phyloP scores from a whole-genome alignment of 2,113 vertebrate genomes.

The Callocephalon fimbriatum region DNA sequence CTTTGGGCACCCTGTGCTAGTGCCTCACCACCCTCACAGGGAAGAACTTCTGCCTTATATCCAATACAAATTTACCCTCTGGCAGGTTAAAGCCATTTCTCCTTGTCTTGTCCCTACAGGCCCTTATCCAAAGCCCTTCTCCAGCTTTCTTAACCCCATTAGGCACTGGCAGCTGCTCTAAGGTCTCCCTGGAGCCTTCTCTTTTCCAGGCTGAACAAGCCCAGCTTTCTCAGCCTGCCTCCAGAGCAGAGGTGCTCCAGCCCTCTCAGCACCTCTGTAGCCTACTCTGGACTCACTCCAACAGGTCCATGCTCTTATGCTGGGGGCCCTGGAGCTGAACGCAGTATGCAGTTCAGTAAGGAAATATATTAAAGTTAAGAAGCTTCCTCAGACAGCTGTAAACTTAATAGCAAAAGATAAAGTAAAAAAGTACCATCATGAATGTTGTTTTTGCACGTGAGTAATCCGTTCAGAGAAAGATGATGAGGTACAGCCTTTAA shows the following conservation, averaged over 20 bases:
- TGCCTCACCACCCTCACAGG: not conserved
- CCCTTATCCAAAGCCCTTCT: not conserved
- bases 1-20: not conserved
- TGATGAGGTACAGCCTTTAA: slow-evolving; percentile 69
- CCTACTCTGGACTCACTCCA: not conserved
- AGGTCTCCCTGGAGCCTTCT: not conserved
- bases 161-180: not conserved
- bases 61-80: not conserved
- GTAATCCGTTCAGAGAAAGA: slow-evolving; percentile 69
- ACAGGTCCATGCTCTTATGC: not conserved
- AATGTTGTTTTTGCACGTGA: slow-evolving; percentile 68
- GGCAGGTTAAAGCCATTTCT: not conserved
- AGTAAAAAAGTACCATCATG: slow-evolving; percentile 75
- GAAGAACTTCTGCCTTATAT: not conserved
- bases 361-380: not conserved
- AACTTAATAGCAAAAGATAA: not conserved
- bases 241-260: not conserved
- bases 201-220: not conserved
- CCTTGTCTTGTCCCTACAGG: not conserved
- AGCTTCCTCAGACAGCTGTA: not conserved
- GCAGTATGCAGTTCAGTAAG: not conserved
- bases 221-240: not conserved
- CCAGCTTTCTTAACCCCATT: not conserved
- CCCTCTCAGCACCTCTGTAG: not conserved
- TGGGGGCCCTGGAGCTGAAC: not conserved